A percentile compares a stretch with the other conserved stretches of the same genome.
Evolutionary conservation across 35 echinoderm and acorn worm species (phyloP).

Genomic region (Hemicentrotus pulcherrimus): DNA sequence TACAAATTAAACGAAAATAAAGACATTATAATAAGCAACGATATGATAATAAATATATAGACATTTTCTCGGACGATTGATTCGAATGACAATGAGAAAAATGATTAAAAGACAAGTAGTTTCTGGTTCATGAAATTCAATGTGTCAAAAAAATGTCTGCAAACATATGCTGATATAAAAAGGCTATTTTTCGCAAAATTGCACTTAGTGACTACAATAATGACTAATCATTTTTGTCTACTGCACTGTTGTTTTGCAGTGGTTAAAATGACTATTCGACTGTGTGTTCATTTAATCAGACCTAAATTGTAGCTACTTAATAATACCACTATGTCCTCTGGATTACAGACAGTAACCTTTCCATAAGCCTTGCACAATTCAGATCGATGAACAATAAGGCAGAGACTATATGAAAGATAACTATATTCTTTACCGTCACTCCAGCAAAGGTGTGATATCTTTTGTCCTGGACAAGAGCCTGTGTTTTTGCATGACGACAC

Average conservation of each 20-base stretch:
- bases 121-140: too few relatives aligned
- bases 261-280: background rate
- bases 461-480: background rate
- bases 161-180: too few relatives aligned
- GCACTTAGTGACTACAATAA: background rate
- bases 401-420: conserved; percentile 13
- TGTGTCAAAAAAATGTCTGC: too few relatives aligned
- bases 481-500: conserved; percentile 2
- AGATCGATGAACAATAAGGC: background rate
- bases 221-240: too few relatives aligned
- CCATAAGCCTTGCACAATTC: background rate
- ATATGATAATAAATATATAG: too few relatives aligned
- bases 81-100: too few relatives aligned
- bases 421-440: background rate
- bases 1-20: too few relatives aligned
- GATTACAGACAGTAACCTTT: conserved; percentile 12
- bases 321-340: background rate
- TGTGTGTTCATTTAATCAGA: background rate
- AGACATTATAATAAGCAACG: too few relatives aligned
- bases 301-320: background rate
- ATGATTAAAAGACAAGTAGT: too few relatives aligned
- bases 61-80: too few relatives aligned
- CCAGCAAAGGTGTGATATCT: background rate
- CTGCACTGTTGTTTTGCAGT: background rate
- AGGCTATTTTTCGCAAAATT: background rate